A percentile compares a stretch with the other conserved stretches of the same genome.
These are phyloP conservation scores for Proctacanthus coquilletti DNA, from an alignment of 1,140 invertebrate genomes.

Conservation along the genomic window DNA sequence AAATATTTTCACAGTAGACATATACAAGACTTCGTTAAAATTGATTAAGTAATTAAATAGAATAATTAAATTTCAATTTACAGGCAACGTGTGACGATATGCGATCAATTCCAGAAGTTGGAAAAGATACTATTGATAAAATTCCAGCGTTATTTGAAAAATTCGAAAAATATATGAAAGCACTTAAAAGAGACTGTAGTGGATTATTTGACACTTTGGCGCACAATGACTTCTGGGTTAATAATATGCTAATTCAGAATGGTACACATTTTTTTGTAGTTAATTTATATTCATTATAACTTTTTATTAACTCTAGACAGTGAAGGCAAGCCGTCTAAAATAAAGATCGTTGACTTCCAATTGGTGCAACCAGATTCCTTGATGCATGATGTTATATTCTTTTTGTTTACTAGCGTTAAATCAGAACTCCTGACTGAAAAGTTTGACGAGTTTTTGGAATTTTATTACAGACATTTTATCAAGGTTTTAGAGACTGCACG, in stretches of 20 bases:
- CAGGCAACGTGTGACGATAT: no score
- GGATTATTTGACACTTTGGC: constrained; percentile 35
- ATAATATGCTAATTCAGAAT: constrained; percentile 40
- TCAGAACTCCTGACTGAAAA: constrained; percentile 28
- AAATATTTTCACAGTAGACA: no score
- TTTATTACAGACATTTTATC: constrained; percentile 37
- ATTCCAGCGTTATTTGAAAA: no score
- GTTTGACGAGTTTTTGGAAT: constrained; percentile 31
- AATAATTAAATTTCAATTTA: no score
- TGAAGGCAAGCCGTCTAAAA: constrained; percentile 22
- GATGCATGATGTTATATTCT: constrained; percentile 39
- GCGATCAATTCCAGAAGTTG: no score
- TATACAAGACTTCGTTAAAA: no score
- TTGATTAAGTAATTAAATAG: no score
- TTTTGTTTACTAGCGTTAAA: constrained; percentile 37
- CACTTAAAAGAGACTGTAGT: no score
- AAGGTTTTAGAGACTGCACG: constrained; percentile 16
- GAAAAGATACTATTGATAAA: no score
- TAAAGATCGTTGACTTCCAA: constrained; percentile 49
- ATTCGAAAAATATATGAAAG: no score
- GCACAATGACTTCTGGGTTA: constrained; percentile 46
- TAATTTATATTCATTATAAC: background rate
- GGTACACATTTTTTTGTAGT: constrained; percentile 9
- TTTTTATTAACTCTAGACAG: constrained; percentile 12
- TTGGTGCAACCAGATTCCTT: constrained; percentile 35